phyloP scores from a whole-genome alignment of 1,140 invertebrate species.

The Leptopilina clavipes region DNA sequence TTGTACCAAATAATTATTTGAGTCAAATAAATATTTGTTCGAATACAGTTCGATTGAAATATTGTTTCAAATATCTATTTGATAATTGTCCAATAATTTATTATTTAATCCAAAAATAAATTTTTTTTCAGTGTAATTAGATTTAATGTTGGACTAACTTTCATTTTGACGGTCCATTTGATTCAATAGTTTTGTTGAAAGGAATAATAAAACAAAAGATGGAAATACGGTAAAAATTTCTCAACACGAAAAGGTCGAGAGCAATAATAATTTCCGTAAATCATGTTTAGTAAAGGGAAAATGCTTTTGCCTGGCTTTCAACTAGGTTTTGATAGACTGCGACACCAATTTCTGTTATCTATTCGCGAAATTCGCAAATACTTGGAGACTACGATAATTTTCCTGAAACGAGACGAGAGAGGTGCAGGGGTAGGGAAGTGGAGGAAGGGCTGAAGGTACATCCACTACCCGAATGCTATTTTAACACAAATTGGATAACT shows the following conservation, averaged over 20 bases:
- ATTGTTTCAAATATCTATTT: too few relatives aligned
- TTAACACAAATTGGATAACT: constrained; percentile 74
- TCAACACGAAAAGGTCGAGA: background rate
- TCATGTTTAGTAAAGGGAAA: background rate
- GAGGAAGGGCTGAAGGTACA: constrained; percentile 39
- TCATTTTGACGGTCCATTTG: too few relatives aligned
- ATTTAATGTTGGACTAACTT: too few relatives aligned
- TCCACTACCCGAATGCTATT: constrained; percentile 66
- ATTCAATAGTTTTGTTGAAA: too few relatives aligned
- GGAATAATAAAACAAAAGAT: too few relatives aligned
- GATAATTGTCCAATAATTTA: too few relatives aligned
- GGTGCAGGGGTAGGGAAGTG: constrained; percentile 30
- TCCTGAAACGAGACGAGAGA: constrained; percentile 40
- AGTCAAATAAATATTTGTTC: too few relatives aligned
- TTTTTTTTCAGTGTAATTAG: too few relatives aligned
- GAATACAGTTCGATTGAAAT: too few relatives aligned
- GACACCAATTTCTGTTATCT: constrained; percentile 35
- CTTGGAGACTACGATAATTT: constrained; percentile 34
- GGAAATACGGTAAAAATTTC: too few relatives aligned
- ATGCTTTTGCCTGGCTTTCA: constrained; percentile 15
- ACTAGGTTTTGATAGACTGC: constrained; percentile 26
- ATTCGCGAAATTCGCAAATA: constrained; percentile 27
- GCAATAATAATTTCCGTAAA: background rate
- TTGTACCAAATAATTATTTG: too few relatives aligned
- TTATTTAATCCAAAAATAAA: too few relatives aligned